Evolutionary conservation across 2,113 vertebrate species (phyloP).

Genomic region (Toxotes jaculatrix): DNA sequence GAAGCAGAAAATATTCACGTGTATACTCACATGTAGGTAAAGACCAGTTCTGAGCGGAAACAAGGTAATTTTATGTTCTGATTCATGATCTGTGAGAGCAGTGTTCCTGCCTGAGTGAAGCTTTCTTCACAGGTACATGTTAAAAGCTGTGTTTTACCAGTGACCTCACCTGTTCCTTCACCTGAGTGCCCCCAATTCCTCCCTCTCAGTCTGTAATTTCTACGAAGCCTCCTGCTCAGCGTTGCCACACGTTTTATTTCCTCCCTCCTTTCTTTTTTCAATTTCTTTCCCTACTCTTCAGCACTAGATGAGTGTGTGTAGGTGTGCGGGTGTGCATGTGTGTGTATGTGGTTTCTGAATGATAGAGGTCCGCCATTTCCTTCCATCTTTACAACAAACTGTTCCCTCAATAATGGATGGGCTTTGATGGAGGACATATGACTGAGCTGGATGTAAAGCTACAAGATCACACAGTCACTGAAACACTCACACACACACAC

Average conservation of each 20-base stretch:
- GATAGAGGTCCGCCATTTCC: slow-evolving; percentile 38
- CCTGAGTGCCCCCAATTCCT: not conserved
- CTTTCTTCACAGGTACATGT: not conserved
- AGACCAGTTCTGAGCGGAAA: too few species aligned
- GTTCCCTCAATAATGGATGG: slow-evolving; percentile 57
- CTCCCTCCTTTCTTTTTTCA: not conserved
- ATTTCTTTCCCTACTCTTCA: not conserved
- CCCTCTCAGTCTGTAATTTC: not conserved
- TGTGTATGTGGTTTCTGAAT: not conserved
- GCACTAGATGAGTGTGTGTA: slow-evolving; percentile 1
- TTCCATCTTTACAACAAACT: slow-evolving; percentile 23
- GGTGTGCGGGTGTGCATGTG: slow-evolving; percentile 21
- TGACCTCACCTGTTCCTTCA: slow-evolving; percentile 6
- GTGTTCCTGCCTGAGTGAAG: not conserved
- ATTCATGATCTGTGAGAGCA: too few species aligned
- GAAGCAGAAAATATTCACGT: not conserved
- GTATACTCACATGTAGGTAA: not conserved
- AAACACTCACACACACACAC: slow-evolving; percentile 35
- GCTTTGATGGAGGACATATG: slow-evolving; percentile 49
- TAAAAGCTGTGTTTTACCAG: not conserved
- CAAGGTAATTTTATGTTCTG: too few species aligned
- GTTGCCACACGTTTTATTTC: not conserved
- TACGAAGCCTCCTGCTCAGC: slow-evolving; percentile 13
- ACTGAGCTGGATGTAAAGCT: slow-evolving; percentile 19
- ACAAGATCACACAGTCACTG: not conserved